Evolutionary conservation across 2,888 invertebrate genomes (phyloP).

Genomic region (Galeopsomyia nigrocyanea): DNA sequence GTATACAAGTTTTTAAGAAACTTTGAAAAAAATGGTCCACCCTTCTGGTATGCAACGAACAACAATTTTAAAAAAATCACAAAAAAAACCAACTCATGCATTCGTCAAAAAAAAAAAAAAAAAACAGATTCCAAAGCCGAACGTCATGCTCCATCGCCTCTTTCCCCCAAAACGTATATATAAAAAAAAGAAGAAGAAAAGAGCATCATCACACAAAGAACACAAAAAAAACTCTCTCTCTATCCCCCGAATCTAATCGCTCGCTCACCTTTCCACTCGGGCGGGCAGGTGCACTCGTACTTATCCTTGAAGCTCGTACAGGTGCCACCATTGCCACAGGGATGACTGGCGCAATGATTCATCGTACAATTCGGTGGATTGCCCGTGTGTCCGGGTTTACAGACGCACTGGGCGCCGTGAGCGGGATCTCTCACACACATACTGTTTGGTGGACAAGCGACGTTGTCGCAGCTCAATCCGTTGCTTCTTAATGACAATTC

Average conservation of each 20-base stretch:
- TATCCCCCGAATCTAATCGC: no score
- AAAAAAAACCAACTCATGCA: no score
- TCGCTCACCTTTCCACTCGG: conserved; percentile 78
- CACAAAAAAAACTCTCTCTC: no score
- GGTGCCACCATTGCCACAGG: conserved; percentile 83
- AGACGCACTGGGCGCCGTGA: conserved; percentile 73
- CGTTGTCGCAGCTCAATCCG: conserved; percentile 71
- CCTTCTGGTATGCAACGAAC: no score
- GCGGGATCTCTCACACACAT: conserved; percentile 75
- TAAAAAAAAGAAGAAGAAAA: conserved; percentile 45
- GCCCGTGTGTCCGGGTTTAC: conserved; percentile 74
- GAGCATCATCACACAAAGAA: conserved; percentile 27
- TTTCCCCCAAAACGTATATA: no score
- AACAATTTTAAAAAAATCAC: no score
- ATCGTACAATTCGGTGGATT: conserved; percentile 69
- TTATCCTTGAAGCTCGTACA: conserved; percentile 73
- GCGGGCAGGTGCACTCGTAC: conserved; percentile 80
- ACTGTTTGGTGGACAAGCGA: conserved; percentile 76
- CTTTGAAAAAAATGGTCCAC: no score
- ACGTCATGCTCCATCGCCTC: no score
- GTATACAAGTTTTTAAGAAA: no score
- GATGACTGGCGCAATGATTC: conserved; percentile 76
- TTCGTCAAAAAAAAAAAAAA: no score
- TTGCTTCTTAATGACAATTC: conserved; percentile 67
- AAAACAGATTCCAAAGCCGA: no score